These are phyloP conservation scores for Deladenus siricidicola DNA, from an alignment of 2,888 invertebrate species.

Conservation along the genomic window DNA sequence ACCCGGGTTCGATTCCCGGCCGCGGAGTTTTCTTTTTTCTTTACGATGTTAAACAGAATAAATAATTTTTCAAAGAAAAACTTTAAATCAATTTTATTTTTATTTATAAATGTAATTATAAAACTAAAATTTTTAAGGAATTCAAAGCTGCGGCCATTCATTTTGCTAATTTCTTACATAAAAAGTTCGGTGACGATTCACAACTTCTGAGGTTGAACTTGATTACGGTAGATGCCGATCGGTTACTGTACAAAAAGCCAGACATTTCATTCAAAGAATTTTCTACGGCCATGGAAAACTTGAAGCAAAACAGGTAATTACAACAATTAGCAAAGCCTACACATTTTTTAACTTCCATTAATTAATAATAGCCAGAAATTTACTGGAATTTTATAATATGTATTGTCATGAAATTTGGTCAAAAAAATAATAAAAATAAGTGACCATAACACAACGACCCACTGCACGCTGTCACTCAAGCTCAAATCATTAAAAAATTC, in stretches of 20 bases:
- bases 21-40: too few relatives aligned
- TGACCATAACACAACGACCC: neutral
- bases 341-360: neutral
- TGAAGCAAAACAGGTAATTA: conserved; percentile 14
- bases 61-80: too few relatives aligned
- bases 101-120: too few relatives aligned
- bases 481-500: neutral
- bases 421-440: too few relatives aligned
- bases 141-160: conserved; percentile 34
- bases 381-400: too few relatives aligned
- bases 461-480: neutral
- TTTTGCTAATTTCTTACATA: conserved; percentile 32
- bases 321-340: neutral
- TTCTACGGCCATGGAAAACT: conserved; percentile 4
- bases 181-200: conserved; percentile 29
- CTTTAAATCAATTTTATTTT: too few relatives aligned
- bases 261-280: conserved; percentile 15
- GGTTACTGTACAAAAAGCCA: conserved; percentile 1
- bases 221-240: conserved; percentile 38
- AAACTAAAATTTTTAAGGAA: conserved; percentile 24
- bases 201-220: conserved; percentile 37
- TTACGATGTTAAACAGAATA: too few relatives aligned
- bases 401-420: too few relatives aligned
- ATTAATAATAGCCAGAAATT: too few relatives aligned
- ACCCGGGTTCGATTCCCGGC: too few relatives aligned